Evolutionary conservation across 2,113 vertebrate genomes (phyloP).

Genomic region (Percopsis transmontana): DNA sequence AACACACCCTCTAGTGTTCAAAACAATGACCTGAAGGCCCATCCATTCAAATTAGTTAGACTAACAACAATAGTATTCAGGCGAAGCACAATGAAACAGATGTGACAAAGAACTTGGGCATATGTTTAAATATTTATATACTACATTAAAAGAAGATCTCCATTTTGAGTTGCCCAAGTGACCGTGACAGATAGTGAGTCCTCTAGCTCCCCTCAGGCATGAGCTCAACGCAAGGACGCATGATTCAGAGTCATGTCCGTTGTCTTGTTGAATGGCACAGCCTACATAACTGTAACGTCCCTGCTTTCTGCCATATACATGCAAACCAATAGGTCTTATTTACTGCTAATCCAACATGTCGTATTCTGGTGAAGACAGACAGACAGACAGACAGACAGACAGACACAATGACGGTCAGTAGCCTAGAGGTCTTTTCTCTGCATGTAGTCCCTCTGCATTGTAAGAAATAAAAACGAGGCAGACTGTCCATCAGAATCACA

Average conservation of each 20-base stretch:
- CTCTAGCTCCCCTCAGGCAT: conserved; percentile 7
- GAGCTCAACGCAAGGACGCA: conserved; percentile 2
- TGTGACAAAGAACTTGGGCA: neutral
- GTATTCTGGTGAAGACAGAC: too few relatives aligned
- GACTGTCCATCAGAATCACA: conserved; percentile 57
- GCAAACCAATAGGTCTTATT: too few relatives aligned
- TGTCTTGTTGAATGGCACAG: too few relatives aligned
- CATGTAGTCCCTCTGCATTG: conserved; percentile 26
- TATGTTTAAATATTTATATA: neutral
- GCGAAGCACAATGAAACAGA: neutral
- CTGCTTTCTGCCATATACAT: too few relatives aligned
- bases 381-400: too few relatives aligned
- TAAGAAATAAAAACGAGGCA: conserved; percentile 53
- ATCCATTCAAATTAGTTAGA: neutral
- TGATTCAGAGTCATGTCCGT: conserved; percentile 19
- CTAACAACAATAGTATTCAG: too few relatives aligned
- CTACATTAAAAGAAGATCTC: conserved; percentile 10
- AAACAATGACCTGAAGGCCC: conserved; percentile 11
- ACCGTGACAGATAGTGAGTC: conserved; percentile 7
- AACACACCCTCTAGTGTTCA: conserved; percentile 55
- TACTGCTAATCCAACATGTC: too few relatives aligned
- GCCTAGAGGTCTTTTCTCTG: neutral
- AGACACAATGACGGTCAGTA: too few relatives aligned
- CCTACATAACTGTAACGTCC: too few relatives aligned
- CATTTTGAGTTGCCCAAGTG: conserved; percentile 43